Base-by-base conservation (phyloP, 2,797 vertebrate species). In the Cuniculus paca region DNA sequence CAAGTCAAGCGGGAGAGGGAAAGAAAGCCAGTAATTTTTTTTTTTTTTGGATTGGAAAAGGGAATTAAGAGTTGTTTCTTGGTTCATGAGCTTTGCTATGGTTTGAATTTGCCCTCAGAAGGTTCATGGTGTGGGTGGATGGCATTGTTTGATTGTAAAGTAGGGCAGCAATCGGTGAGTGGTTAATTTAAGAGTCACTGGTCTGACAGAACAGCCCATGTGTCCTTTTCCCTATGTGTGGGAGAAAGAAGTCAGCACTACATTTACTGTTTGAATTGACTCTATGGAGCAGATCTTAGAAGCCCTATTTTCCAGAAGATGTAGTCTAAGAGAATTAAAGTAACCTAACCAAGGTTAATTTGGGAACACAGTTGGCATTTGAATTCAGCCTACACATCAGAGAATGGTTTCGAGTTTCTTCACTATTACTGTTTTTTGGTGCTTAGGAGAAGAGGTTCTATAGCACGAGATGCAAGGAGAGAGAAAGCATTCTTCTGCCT, bases 101-200 rank as follows among this genome's bases (percentile, higher is more conserved):
- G 2, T 94, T 97, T 74, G 72, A 92, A 45, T 81, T 94, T 97
- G 91, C 91, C 90, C 96, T 95, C 72, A 48, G 82, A 93, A 75
- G 90, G 84, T 88, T 89, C 90, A 48, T 36, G 75, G 58, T 81
- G 94, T 97, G 95, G 97, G 95, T 74, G 95, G 96, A 88, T 52
- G 45, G 75, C 82, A 95, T 94, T 96, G 82, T 95, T 95, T 6
- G 28, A 74, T 52, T 79, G 7, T 56, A 87, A 97, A 97, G 48
- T 86, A 93, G 88, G 90, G 78, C 91, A 96, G 84, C 95, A 68
- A 83, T 96, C 74, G 90, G 95, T 24, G 86, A 96, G 94, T 78
- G 81, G 77, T 92, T 97, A 82, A 95, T 97, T 95, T 91, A 65
- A 86, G 92, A 94, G 65, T 95, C 84, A 19, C 16, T 90, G 93